A percentile compares a stretch with the other conserved stretches of the same genome.
phyloP scores from a whole-genome alignment of 2,797 vertebrate species.

The Tragelaphus oryx region DNA sequence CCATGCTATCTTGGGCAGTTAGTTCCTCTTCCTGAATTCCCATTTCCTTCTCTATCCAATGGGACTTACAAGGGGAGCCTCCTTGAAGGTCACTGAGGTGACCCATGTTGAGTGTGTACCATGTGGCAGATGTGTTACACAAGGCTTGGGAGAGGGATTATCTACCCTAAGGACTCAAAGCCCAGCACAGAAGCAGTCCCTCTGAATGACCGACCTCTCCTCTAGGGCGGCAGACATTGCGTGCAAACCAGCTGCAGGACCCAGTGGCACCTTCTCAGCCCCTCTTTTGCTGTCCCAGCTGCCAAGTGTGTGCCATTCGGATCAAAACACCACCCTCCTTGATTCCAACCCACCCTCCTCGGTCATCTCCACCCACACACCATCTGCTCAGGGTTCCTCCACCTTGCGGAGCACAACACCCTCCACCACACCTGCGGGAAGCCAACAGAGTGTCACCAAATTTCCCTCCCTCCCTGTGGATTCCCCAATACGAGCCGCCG shows the following conservation, averaged over 20 bases:
- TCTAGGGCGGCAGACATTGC: constrained; percentile 76
- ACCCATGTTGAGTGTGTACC: neutral
- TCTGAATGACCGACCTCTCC: constrained; percentile 45
- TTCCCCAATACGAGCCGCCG: rapidly evolving
- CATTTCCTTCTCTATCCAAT: neutral
- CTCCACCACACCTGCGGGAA: neutral
- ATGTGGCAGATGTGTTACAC: neutral
- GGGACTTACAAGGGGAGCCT: neutral
- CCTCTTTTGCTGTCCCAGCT: constrained; percentile 60
- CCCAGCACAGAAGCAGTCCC: neutral
- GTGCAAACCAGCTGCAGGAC: constrained; percentile 65
- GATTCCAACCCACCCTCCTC: neutral
- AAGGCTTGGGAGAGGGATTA: neutral
- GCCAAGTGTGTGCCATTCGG: constrained; percentile 57
- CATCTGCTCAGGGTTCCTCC: neutral
- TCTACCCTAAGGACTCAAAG: neutral
- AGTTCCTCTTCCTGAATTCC: neutral
- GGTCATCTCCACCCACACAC: rapidly evolving
- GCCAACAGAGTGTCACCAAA: neutral
- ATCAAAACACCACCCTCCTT: neutral
- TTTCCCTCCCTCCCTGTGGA: neutral
- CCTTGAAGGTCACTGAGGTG: neutral
- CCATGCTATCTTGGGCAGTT: neutral
- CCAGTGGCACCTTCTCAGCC: neutral
- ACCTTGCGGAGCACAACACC: neutral